Percentiles rank a stretch among this genome's conserved stretches.
These are phyloP conservation scores for Enteromius paludinosus DNA, from an alignment of 2,797 vertebrate species.

Conservation along the genomic window DNA sequence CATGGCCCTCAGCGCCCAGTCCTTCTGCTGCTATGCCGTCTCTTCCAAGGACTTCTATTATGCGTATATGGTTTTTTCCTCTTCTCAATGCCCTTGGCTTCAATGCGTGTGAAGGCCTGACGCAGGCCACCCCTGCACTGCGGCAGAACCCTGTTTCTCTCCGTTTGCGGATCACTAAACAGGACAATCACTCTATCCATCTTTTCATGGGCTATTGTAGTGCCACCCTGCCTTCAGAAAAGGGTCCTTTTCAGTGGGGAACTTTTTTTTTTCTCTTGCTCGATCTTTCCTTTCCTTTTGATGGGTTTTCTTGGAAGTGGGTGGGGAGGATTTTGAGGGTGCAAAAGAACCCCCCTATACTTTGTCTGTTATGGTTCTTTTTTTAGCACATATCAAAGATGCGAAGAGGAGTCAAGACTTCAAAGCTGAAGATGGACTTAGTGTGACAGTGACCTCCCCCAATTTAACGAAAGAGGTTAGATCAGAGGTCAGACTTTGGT, in stretches of 20 bases:
- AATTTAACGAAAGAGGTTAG: slow-evolving; percentile 26
- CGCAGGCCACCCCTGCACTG: slow-evolving; percentile 79
- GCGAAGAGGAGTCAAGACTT: slow-evolving; percentile 84
- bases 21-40: slow-evolving; percentile 48
- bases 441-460: slow-evolving; percentile 60
- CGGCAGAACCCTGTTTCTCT: slow-evolving; percentile 75
- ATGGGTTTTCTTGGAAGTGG: slow-evolving; percentile 58
- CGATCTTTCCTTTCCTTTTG: slow-evolving; percentile 59
- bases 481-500: slow-evolving; percentile 24
- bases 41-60: slow-evolving; percentile 72
- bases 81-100: slow-evolving; percentile 85
- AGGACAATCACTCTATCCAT: slow-evolving; percentile 89
- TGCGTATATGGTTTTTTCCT: slow-evolving; percentile 73
- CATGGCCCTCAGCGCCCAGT: slow-evolving; percentile 49
- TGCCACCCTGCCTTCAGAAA: slow-evolving; percentile 82
- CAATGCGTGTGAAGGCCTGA: slow-evolving; percentile 82
- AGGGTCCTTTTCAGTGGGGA: slow-evolving; percentile 82
- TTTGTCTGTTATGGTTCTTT: slow-evolving; percentile 73
- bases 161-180: slow-evolving; percentile 89
- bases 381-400: slow-evolving; percentile 79
- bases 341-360: slow-evolving; percentile 77
- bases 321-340: slow-evolving; percentile 64
- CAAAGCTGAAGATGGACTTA: slow-evolving; percentile 73
- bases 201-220: slow-evolving; percentile 85
- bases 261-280: slow-evolving; percentile 67